A percentile compares a stretch with the other conserved stretches of the same genome.
Evolutionary conservation across 23 tunicate genomes (phyloP).

Genomic region (Pegea sp.): DNA sequence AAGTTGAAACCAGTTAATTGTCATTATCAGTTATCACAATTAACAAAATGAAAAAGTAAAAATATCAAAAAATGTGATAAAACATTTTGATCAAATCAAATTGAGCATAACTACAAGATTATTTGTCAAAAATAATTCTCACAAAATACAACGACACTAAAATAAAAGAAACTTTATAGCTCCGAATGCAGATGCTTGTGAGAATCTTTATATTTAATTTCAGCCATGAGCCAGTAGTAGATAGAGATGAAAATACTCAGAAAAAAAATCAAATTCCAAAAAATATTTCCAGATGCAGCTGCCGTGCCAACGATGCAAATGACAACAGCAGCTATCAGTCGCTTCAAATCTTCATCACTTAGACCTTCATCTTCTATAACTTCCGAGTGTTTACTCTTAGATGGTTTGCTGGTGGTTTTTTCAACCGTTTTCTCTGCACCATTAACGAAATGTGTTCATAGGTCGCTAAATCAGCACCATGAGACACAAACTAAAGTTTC

Average conservation of each 20-base stretch:
- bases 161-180: too few species aligned
- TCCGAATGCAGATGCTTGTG: too few species aligned
- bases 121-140: too few species aligned
- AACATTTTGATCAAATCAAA: too few species aligned
- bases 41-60: too few species aligned
- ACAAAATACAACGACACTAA: too few species aligned
- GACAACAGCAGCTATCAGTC: conserved; percentile 49
- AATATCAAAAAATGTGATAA: too few species aligned
- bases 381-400: background rate
- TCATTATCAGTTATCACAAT: too few species aligned
- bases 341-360: conserved; percentile 60
- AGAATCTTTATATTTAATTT: too few species aligned
- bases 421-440: conserved; percentile 2
- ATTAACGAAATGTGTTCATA: background rate
- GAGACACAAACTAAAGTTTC: background rate
- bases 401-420: background rate
- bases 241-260: conserved; percentile 32
- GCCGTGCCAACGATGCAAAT: conserved; percentile 90
- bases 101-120: too few species aligned
- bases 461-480: background rate
- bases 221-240: conserved; percentile 89
- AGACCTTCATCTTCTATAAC: conserved; percentile 33
- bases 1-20: too few species aligned
- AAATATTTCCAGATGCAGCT: conserved; percentile 63
- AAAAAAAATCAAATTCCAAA: conserved; percentile 84